Base-by-base conservation (phyloP, 92 coral and sea anemone species). In the Montipora capitata region DNA sequence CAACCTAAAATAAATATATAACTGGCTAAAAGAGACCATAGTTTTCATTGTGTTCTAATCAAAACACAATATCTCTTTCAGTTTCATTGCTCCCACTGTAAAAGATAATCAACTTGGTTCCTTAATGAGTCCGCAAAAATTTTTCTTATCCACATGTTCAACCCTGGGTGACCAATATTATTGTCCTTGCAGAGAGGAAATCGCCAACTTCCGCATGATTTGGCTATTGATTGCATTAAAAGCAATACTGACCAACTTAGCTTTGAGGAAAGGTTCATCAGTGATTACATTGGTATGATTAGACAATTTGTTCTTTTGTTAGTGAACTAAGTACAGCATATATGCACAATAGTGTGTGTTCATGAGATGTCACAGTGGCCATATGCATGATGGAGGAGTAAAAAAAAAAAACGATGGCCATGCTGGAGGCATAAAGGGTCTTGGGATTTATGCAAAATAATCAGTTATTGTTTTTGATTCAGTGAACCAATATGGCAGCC, bases 221-320 rank as follows among this genome's bases (percentile, higher is more conserved):
- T 51, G 57, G 57, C 4, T 51, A 51, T 51, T 64, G 69, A 64
- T 64, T 64, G 39, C 69, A 64, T 64, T 64, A 20, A 64, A 64
- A 64, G 69, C 69, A 3, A 64, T 0, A 43, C 38, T 12, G 80
- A 75, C 35, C 51, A 75, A 16, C 38, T 2, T 44, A 65, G 61
- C 35, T 57, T 75, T 16, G 80, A 75, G 80, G 61, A 75, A 57
- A 75, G 58, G 62, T 75, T 40, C 58, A 75, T 75, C 80, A 75
- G 45, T 38, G 62, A 75, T 43, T 43, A 75, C 51, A 75, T 75
- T 75, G 80, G 80, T 75, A 75, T 3, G 56, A 75, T 64, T 27
- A 64, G 43, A 64, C 69, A 64, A 27, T 64, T 15, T 64, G 69
- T 64, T 64, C 69, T 64, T 64, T 64, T 64, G 69, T 64, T 15